These are phyloP conservation scores for Chiroxiphia lanceolata DNA, from an alignment of 2,797 vertebrate genomes.

Conservation along the genomic window DNA sequence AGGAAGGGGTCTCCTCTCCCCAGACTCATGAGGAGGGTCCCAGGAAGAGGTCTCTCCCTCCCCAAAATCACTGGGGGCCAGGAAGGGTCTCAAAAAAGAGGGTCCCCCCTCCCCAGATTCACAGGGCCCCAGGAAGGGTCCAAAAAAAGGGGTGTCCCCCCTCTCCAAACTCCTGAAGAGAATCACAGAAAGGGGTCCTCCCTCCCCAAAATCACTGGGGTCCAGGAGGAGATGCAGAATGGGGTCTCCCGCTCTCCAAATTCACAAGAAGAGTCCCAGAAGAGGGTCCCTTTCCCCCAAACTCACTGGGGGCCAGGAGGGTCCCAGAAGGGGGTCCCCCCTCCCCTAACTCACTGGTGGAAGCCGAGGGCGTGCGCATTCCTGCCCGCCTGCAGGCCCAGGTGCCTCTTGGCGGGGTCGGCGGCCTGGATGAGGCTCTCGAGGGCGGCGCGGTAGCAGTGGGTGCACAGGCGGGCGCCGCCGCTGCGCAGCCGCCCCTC, in stretches of 20 bases:
- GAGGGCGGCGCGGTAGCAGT: slow-evolving; percentile 88
- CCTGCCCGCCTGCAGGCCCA: slow-evolving; percentile 86
- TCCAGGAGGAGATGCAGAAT: neutral
- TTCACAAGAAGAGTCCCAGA: neutral
- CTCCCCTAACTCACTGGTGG: slow-evolving; percentile 41
- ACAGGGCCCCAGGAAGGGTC: neutral
- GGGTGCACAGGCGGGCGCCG: slow-evolving; percentile 73
- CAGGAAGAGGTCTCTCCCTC: no score
- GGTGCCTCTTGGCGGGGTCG: slow-evolving; percentile 76
- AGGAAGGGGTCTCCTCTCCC: rapidly evolving
- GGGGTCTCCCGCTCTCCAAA: no score
- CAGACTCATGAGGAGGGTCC: no score
- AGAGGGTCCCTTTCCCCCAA: neutral
- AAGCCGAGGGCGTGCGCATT: slow-evolving; percentile 84
- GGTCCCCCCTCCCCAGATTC: neutral
- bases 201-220: no score
- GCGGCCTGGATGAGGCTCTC: slow-evolving; percentile 83
- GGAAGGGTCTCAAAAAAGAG: neutral
- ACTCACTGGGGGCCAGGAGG: no score
- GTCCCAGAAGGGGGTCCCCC: neutral
- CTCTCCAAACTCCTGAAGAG: no score
- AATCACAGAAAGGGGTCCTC: neutral
- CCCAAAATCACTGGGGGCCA: neutral
- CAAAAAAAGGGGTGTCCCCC: rapidly evolving
- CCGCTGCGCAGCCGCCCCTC: slow-evolving; percentile 71